Evolutionary conservation across 2,113 vertebrate species (phyloP).

Genomic region (Suncus etruscus): DNA sequence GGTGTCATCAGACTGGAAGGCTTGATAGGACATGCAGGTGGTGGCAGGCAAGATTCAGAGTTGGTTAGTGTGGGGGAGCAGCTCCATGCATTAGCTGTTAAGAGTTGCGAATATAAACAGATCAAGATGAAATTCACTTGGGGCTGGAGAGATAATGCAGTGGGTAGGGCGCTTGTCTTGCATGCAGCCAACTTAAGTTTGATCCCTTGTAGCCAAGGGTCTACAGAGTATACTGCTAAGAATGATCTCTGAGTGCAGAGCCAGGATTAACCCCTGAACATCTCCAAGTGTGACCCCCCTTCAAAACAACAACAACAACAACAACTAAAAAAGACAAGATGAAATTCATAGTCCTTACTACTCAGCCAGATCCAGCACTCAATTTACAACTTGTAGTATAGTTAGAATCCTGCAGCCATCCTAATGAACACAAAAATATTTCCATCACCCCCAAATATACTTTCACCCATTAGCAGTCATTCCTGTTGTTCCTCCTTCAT

Average conservation of each 20-base stretch:
- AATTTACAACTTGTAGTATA: constrained; percentile 18
- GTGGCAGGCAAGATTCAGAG: neutral
- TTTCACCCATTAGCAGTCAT: neutral
- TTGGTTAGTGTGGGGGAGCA: neutral
- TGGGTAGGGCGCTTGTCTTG: no score
- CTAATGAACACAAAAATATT: neutral
- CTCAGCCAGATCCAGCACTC: neutral
- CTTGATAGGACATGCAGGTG: neutral
- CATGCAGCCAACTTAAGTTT: no score
- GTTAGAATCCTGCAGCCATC: neutral
- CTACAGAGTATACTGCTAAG: no score
- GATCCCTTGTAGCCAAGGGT: no score
- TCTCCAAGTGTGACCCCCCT: no score
- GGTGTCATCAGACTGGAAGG: neutral
- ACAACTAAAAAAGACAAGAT: neutral
- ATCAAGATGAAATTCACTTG: neutral
- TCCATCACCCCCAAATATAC: no score
- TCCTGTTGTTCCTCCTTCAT: neutral
- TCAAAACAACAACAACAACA: no score
- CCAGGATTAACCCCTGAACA: no score
- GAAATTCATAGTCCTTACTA: neutral
- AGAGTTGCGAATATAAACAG: constrained; percentile 11
- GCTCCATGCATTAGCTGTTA: neutral
- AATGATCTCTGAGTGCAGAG: no score
- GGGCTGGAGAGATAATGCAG: no score